Evolutionary conservation across 30 jellyfish, hydroid and myxozoan species (phyloP).

Genomic region (Catostylus mosaicus): DNA sequence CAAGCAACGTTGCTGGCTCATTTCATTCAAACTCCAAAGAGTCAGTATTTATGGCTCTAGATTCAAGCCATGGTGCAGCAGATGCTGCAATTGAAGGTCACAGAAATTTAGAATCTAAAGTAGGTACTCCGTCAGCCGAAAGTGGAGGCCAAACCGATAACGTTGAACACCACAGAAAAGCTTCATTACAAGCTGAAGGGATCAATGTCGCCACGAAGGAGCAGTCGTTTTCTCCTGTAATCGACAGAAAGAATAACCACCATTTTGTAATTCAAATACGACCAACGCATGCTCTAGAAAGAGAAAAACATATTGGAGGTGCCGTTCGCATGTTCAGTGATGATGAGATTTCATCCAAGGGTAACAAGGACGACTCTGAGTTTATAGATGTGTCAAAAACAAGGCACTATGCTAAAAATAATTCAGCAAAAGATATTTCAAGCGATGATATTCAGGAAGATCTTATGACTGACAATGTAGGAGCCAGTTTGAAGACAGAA

Average conservation of each 20-base stretch:
- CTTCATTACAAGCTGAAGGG: background rate
- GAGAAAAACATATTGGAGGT: background rate
- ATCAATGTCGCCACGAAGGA: background rate
- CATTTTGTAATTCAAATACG: constrained; percentile 49
- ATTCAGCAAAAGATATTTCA: background rate
- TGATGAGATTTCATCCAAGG: background rate
- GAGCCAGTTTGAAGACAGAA: background rate
- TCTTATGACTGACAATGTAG: constrained; percentile 9
- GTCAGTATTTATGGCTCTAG: background rate
- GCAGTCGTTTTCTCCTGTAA: constrained; percentile 60
- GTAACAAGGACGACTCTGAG: background rate
- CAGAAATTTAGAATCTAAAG: background rate
- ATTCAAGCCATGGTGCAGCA: background rate
- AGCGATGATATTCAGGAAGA: background rate
- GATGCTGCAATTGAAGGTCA: background rate
- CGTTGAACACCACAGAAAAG: background rate
- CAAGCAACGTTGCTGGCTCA: background rate
- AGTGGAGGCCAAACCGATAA: background rate
- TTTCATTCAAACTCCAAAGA: background rate
- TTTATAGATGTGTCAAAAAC: constrained; percentile 2
- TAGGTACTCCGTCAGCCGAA: background rate
- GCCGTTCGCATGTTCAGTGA: background rate
- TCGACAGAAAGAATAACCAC: constrained; percentile 36
- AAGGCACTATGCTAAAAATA: background rate
- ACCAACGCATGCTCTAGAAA: constrained; percentile 45